Evolutionary conservation across 2,113 vertebrate genomes (phyloP).

Genomic region (human): GRCh38 chr3:169280001-169280500

Average conservation of each 20-base stretch:
- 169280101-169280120: background rate
- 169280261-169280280: background rate
- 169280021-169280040: background rate
- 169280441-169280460: background rate
- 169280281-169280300: background rate
- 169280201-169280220: background rate
- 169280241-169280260: background rate
- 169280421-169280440: background rate
- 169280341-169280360: background rate
- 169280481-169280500: background rate
- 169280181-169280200: background rate
- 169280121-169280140: background rate
- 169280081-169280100: background rate
- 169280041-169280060: background rate
- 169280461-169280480: background rate
- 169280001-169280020: constrained; percentile 6
- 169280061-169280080: background rate
- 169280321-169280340: background rate
- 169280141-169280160: background rate
- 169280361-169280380: background rate
- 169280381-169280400: background rate
- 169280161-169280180: background rate
- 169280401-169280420: background rate
- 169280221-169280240: background rate
- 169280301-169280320: background rate